Evolutionary conservation across 1,140 invertebrate genomes (phyloP).

Genomic region (Drosophila saltans): DNA sequence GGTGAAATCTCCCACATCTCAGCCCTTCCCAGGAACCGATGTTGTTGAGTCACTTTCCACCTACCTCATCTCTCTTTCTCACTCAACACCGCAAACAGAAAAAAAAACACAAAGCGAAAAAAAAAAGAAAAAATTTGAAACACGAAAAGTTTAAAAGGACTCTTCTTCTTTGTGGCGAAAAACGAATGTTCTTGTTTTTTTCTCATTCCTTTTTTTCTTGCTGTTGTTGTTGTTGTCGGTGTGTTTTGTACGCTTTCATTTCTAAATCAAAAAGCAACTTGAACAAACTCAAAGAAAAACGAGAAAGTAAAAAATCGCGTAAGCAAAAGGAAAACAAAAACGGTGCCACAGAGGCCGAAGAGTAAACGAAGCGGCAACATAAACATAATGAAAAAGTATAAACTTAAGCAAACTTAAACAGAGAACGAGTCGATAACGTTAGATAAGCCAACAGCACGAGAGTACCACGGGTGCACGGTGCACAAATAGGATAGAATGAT

Average conservation of each 20-base stretch:
- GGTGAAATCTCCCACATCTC: slow-evolving; percentile 12
- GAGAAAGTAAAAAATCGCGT: slow-evolving; percentile 44
- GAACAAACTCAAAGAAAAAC: slow-evolving; percentile 40
- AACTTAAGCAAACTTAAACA: slow-evolving; percentile 65
- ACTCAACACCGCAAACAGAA: slow-evolving; percentile 26
- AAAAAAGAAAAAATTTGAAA: slow-evolving; percentile 32
- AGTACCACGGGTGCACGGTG: not conserved
- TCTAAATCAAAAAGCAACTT: slow-evolving; percentile 56
- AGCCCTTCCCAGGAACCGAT: not conserved
- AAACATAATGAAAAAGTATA: slow-evolving; percentile 66
- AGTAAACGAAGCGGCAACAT: slow-evolving; percentile 64
- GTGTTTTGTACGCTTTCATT: slow-evolving; percentile 41
- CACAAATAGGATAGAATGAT: not conserved
- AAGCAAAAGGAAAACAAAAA: slow-evolving; percentile 5
- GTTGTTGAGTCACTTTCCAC: not conserved
- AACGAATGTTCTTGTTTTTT: slow-evolving; percentile 34
- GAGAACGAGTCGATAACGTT: slow-evolving; percentile 52
- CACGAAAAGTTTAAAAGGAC: slow-evolving; percentile 58
- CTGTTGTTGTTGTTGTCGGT: no score
- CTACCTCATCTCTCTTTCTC: not conserved
- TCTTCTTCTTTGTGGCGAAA: slow-evolving; percentile 33
- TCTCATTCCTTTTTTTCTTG: slow-evolving; percentile 36
- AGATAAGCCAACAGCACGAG: slow-evolving; percentile 25
- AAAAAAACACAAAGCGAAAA: slow-evolving; percentile 34
- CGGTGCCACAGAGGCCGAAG: slow-evolving; percentile 32